Evolutionary conservation across 2,113 vertebrate species (phyloP).

Genomic region (Nycticorax nycticorax): DNA sequence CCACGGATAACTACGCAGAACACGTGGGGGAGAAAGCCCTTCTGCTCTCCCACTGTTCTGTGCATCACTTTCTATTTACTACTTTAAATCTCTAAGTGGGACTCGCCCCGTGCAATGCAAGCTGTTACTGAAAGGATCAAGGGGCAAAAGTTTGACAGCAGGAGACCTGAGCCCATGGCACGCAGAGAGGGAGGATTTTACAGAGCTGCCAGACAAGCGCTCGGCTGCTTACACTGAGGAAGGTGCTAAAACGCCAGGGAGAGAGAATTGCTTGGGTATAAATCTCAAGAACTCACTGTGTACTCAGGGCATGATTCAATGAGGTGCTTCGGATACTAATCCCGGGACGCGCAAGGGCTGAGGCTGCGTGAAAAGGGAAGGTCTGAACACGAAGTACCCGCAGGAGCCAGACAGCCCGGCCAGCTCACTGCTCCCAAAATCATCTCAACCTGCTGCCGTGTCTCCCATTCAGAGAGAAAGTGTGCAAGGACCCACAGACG

Average conservation of each 20-base stretch:
- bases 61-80: not conserved
- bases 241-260: not conserved
- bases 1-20: not conserved
- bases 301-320: accelerated
- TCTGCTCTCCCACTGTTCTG: not conserved
- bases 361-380: not conserved
- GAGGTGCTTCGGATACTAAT: not conserved
- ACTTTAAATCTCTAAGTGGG: not conserved
- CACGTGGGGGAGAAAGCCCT: not conserved
- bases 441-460: not conserved
- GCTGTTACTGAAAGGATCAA: constrained; percentile 9
- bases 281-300: not conserved
- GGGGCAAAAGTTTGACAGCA: constrained; percentile 29
- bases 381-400: accelerated
- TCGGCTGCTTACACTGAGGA: not conserved
- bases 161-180: not conserved
- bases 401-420: not conserved
- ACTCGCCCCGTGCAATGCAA: not conserved
- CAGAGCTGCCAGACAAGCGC: not conserved
- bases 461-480: not conserved
- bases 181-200: not conserved
- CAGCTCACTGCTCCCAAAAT: not conserved
- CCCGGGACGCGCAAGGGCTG: not conserved
- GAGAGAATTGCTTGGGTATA: not conserved
- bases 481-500: not conserved